Evolutionary conservation across 2,113 vertebrate species (phyloP).

Genomic region (Chaetorhynchus papuensis): DNA sequence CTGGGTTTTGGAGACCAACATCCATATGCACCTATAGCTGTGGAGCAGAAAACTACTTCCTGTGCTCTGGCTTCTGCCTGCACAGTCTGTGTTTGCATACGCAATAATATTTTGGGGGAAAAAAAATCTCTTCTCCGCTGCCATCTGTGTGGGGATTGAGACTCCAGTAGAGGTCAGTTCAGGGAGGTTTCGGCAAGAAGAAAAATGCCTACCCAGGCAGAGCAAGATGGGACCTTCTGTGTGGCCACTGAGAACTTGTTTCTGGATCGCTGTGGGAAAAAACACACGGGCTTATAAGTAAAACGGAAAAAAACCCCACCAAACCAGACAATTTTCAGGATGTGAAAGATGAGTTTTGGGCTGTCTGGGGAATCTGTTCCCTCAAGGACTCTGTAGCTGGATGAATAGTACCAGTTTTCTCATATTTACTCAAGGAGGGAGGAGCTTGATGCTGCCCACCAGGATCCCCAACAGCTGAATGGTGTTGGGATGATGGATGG

Average conservation of each 20-base stretch:
- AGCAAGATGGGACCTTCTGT: neutral
- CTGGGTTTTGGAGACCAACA: neutral
- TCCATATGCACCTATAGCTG: neutral
- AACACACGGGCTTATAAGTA: rapidly evolving
- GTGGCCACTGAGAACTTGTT: no score
- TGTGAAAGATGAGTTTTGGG: neutral
- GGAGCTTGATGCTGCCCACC: neutral
- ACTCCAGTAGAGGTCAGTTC: neutral
- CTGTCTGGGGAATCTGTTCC: neutral
- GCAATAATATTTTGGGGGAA: neutral
- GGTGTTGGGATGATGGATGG: neutral
- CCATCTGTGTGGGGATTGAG: neutral
- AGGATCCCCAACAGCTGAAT: neutral
- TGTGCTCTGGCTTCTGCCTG: neutral
- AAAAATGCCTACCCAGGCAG: neutral
- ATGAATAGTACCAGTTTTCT: neutral
- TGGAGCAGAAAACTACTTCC: neutral
- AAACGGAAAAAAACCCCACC: neutral
- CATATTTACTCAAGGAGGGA: neutral
- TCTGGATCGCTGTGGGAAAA: neutral
- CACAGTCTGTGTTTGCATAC: neutral
- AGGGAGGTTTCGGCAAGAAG: neutral
- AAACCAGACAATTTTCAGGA: neutral
- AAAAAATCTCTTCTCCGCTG: neutral
- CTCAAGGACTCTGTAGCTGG: neutral